A percentile compares a stretch with the other conserved stretches of the same genome.
These are phyloP conservation scores for Pholis gunnellus DNA, from an alignment of 2,113 vertebrate genomes.

Conservation along the genomic window DNA sequence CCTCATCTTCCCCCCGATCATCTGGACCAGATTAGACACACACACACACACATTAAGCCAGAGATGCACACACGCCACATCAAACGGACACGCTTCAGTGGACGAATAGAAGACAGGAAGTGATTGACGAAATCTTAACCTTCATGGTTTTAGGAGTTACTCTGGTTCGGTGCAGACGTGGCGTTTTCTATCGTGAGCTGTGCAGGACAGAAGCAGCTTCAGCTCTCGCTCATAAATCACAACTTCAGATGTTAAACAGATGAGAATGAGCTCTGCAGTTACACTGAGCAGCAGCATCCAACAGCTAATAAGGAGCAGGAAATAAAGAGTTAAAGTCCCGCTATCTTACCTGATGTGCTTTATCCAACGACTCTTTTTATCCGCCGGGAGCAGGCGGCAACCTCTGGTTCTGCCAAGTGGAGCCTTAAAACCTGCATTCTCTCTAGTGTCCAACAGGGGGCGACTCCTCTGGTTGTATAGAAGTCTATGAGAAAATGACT, in stretches of 20 bases:
- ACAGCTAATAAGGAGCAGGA: not conserved
- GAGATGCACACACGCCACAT: not conserved
- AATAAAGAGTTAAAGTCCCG: not conserved
- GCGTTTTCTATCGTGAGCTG: conserved; percentile 4
- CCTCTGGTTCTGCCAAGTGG: not conserved
- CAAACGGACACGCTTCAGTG: not conserved
- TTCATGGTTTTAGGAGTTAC: not conserved
- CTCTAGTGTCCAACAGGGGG: no score
- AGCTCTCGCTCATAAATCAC: conserved; percentile 20
- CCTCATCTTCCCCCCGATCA: conserved; percentile 9
- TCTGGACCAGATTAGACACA: conserved; percentile 44
- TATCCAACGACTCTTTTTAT: not conserved
- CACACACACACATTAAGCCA: not conserved
- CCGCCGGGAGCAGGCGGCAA: not conserved
- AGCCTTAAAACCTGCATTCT: not conserved
- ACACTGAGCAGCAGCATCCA: not conserved
- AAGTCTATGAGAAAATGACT: no score
- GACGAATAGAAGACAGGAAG: not conserved
- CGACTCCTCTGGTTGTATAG: no score
- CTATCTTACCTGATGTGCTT: not conserved
- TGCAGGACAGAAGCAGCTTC: conserved; percentile 19
- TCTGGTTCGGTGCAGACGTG: conserved; percentile 12
- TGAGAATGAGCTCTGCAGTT: conserved; percentile 2
- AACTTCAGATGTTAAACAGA: conserved; percentile 38
- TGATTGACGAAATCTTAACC: not conserved